These are phyloP conservation scores for Folsomia manolachei DNA, from an alignment of 2,888 invertebrate species.

Conservation along the genomic window DNA sequence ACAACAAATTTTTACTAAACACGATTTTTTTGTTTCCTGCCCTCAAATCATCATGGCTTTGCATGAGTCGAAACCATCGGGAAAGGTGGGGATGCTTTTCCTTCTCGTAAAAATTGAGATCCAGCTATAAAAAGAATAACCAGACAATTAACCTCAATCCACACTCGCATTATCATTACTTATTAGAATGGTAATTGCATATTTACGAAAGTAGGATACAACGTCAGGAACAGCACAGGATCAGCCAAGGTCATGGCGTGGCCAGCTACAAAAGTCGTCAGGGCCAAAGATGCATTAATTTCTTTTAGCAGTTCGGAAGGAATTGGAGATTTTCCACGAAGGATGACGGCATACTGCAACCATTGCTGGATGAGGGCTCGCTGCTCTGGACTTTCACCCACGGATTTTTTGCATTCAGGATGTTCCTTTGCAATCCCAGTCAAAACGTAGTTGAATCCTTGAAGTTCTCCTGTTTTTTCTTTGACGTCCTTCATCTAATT, in stretches of 20 bases:
- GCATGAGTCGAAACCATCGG: slow-evolving; percentile 39
- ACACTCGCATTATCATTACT: too few relatives aligned
- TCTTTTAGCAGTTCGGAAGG: too few relatives aligned
- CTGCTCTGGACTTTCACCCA: slow-evolving; percentile 28
- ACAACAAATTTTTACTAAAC: slow-evolving; percentile 21
- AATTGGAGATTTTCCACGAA: too few relatives aligned
- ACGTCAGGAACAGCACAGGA: slow-evolving; percentile 30
- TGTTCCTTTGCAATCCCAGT: too few relatives aligned
- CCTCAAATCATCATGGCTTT: slow-evolving; percentile 32
- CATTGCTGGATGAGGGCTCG: slow-evolving; percentile 35
- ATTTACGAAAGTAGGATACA: slow-evolving; percentile 39
- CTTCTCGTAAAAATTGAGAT: slow-evolving; percentile 38
- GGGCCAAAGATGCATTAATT: background rate
- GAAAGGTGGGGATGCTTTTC: slow-evolving; percentile 37
- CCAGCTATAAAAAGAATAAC: slow-evolving; percentile 28
- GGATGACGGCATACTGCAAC: slow-evolving; percentile 37
- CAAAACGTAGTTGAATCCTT: too few relatives aligned
- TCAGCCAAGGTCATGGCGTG: slow-evolving; percentile 33
- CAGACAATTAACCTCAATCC: too few relatives aligned
- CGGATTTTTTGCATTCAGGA: slow-evolving; percentile 20
- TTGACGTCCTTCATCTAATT: too few relatives aligned
- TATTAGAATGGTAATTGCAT: too few relatives aligned
- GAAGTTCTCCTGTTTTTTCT: too few relatives aligned
- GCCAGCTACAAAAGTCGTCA: slow-evolving; percentile 35
- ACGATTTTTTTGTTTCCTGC: slow-evolving; percentile 29